phyloP scores from a whole-genome alignment of 2,113 vertebrate genomes.

The Aythya baeri region DNA sequence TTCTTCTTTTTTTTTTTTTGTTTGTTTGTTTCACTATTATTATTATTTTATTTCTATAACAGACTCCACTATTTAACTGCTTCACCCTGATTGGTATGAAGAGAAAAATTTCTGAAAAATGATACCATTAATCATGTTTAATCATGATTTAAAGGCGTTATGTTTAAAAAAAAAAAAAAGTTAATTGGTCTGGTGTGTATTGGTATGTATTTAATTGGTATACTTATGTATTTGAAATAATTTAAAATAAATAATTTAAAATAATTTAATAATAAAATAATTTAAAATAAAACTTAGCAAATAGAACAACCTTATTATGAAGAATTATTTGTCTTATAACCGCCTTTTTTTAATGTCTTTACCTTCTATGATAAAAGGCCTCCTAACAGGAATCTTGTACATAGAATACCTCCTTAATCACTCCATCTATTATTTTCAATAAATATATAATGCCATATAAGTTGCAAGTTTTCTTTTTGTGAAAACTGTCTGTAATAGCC shows the following conservation, averaged over 20 bases:
- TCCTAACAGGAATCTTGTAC: background rate
- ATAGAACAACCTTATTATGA: background rate
- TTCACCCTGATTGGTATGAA: background rate
- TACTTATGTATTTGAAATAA: no score
- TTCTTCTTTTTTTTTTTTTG: background rate
- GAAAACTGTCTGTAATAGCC: background rate
- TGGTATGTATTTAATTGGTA: no score
- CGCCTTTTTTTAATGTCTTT: background rate
- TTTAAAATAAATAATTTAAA: no score
- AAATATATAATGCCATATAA: background rate
- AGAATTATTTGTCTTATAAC: background rate
- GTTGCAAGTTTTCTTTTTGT: background rate
- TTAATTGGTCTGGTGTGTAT: background rate
- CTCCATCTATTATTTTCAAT: background rate
- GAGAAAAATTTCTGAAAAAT: background rate
- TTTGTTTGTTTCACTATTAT: background rate
- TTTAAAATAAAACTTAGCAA: background rate
- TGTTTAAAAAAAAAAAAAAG: background rate
- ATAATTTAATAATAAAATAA: no score
- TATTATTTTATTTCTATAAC: background rate
- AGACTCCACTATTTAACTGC: background rate
- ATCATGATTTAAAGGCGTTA: background rate
- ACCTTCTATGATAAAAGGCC: background rate
- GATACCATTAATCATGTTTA: background rate
- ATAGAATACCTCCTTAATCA: background rate